Conservation (phyloP, 2,113 vertebrate species). For the Catharus fuscescens region DNA sequence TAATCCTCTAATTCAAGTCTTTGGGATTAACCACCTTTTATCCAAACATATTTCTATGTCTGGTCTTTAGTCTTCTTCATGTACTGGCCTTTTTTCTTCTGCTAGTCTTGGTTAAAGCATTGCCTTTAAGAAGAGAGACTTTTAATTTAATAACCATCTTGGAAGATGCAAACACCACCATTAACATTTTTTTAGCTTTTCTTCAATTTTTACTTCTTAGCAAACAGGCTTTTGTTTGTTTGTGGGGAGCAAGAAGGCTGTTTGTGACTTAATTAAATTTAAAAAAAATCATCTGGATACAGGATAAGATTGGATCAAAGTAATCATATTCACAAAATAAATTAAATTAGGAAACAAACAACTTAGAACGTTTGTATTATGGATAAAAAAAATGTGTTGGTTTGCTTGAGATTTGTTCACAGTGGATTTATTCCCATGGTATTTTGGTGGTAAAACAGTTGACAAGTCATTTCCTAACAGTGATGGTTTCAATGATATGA, state of each 20-base stretch:
- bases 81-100: not conserved
- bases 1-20: conserved; percentile 6
- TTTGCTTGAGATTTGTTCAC: not conserved
- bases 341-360: not conserved
- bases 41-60: not conserved
- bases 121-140: not conserved
- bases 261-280: not conserved
- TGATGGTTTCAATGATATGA: not conserved
- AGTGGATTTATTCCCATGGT: not conserved
- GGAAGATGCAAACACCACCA: not conserved
- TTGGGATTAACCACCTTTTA: conserved; percentile 18
- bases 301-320: not conserved
- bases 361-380: not conserved
- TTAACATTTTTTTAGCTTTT: not conserved
- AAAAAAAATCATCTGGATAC: not conserved
- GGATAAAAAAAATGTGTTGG: not conserved
- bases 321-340: not conserved
- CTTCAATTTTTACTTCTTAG: not conserved
- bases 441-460: not conserved
- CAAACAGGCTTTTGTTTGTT: not conserved
- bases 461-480: not conserved
- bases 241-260: not conserved
- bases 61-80: not conserved
- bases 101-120: not conserved
- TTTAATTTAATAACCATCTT: not conserved